Base-by-base conservation (phyloP, 1,140 invertebrate species). In the Bombus huntii region DNA sequence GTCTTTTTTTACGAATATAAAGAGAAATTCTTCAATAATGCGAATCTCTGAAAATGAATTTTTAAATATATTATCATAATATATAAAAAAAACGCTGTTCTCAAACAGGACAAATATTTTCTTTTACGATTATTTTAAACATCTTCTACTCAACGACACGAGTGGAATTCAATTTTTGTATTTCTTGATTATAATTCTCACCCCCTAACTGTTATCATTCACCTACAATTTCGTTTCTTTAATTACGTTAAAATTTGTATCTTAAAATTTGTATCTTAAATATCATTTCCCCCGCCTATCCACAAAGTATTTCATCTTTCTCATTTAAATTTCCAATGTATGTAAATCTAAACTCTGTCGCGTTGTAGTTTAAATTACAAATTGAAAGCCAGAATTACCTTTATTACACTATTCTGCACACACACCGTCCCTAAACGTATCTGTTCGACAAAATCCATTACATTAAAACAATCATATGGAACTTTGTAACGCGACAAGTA, bases 261-360 rank as follows among this genome's bases (percentile, higher is more conserved):
- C 25, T 42, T 42, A 34, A 34, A 34, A 34, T 34, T 34, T 34
- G 34, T 37, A 3, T 25, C 6, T 42, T n/a, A n/a, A 42, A 18
- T n/a, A 8, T 15, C 10, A 25, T 42, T 70, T 68, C 1, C 4
- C 1, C 10, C 12, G 28, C 5, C 1, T 1, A 8, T 42, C 13
- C 37, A 6, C 70, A 28, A 42, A 42, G 39, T 72, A 12, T n/a
- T n/a, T 15, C 39, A n/a, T 72, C 39, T 13, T 4, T 10, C 5
- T 72, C 25, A 15, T 72, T 42, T 72, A 42, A 72, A 72, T 72
- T 39, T 71, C 68, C 37, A n/a, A 72, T 42, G 37, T 25, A 72
- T 72, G 70, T n/a, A 72, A 72, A 72, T 42, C 3, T 18, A 39
- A 42, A 72, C 37, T n/a, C 6, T 42, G 25, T 42, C 1, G n/a